Percentiles rank a stretch among this genome's conserved stretches.
These are phyloP conservation scores for Semaprochilodus insignis DNA, from an alignment of 2,797 vertebrate genomes.

Conservation along the genomic window DNA sequence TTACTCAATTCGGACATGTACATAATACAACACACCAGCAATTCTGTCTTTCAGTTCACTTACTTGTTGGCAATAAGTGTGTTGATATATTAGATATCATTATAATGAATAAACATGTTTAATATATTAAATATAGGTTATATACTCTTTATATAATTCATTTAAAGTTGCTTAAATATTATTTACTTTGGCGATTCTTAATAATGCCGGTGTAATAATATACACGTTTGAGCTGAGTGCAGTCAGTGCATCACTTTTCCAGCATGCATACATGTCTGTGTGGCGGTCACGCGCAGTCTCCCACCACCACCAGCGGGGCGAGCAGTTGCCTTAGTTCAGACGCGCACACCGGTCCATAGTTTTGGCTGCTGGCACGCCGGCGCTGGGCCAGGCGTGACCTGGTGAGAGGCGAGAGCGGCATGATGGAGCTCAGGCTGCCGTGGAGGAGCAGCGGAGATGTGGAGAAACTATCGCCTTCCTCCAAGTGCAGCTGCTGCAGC, in stretches of 20 bases:
- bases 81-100: background rate
- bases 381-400: conserved; percentile 90
- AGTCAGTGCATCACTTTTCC: background rate
- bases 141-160: background rate
- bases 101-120: too few relatives aligned
- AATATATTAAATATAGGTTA: too few relatives aligned
- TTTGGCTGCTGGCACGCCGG: conserved; percentile 85
- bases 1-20: background rate
- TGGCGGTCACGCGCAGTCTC: conserved; percentile 84
- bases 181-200: background rate
- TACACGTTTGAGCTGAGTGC: background rate
- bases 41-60: background rate
- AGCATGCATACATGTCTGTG: background rate
- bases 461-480: conserved; percentile 45
- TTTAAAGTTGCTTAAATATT: background rate
- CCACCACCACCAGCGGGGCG: conserved; percentile 88
- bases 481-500: conserved; percentile 73
- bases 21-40: background rate
- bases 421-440: conserved; percentile 82
- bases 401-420: conserved; percentile 88
- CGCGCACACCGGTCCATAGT: conserved; percentile 78
- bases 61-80: background rate
- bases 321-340: conserved; percentile 82
- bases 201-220: background rate
- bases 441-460: conserved; percentile 80